Conservation (phyloP, 2,888 invertebrate species). For the Parasteatoda lunata region DNA sequence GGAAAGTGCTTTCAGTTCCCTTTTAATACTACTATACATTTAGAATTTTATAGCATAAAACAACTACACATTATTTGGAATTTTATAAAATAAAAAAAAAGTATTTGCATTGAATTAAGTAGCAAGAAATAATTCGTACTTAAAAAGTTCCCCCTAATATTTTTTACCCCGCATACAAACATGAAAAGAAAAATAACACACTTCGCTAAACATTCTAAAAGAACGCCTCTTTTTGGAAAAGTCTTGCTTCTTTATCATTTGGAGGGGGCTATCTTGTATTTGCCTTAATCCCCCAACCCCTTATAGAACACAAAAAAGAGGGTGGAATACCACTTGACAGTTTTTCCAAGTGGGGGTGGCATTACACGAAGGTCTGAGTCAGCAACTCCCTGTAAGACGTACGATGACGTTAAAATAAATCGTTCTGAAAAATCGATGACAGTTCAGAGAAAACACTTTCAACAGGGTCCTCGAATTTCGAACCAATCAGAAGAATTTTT, state of each 20-base stretch:
- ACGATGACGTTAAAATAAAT: slow-evolving; percentile 46
- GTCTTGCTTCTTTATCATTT: slow-evolving; percentile 18
- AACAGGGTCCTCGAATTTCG: not conserved
- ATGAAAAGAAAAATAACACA: not conserved
- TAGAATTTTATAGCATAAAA: no score
- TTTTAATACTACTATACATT: no score
- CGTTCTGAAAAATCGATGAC: slow-evolving; percentile 20
- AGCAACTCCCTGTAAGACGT: slow-evolving; percentile 4
- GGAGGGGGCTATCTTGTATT: slow-evolving; percentile 41
- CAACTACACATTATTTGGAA: no score
- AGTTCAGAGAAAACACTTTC: not conserved
- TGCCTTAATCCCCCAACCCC: slow-evolving; percentile 5
- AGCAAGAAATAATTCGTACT: no score
- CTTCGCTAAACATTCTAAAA: slow-evolving; percentile 22
- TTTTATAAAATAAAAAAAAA: no score
- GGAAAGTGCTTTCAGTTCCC: no score
- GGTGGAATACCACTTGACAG: slow-evolving; percentile 20
- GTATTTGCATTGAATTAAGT: no score
- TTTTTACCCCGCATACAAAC: not conserved
- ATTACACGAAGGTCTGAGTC: slow-evolving; percentile 23
- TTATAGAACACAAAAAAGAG: not conserved
- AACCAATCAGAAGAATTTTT: no score
- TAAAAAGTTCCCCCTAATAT: no score
- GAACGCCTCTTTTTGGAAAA: not conserved
- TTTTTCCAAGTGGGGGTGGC: slow-evolving; percentile 17